phyloP scores from a whole-genome alignment of 1,140 invertebrate species.

The Aphaenogaster ashmeadi region DNA sequence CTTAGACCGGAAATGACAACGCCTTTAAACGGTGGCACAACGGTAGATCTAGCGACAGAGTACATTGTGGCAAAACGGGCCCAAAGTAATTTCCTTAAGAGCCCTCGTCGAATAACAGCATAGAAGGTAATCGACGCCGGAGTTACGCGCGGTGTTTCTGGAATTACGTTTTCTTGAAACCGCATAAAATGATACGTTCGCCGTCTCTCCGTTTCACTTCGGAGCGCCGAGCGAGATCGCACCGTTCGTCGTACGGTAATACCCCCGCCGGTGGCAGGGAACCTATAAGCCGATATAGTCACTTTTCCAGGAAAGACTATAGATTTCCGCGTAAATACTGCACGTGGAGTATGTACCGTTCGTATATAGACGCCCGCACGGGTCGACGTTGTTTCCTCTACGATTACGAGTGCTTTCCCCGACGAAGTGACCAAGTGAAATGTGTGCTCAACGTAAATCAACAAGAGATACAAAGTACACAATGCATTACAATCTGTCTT shows the following conservation, averaged over 20 bases:
- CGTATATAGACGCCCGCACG: neutral
- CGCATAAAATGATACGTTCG: conserved; percentile 62
- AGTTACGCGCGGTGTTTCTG: conserved; percentile 36
- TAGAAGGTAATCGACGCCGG: conserved; percentile 43
- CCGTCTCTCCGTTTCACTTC: conserved; percentile 25
- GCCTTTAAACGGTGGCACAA: neutral
- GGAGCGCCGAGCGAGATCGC: neutral
- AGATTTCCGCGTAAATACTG: conserved; percentile 66
- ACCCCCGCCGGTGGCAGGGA: neutral
- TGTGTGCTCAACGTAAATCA: neutral
- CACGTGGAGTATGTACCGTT: conserved; percentile 27
- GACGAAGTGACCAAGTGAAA: conserved; percentile 19
- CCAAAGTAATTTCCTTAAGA: conserved; percentile 42
- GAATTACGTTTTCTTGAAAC: conserved; percentile 65
- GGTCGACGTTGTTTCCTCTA: conserved; percentile 22
- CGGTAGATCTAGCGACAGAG: conserved; percentile 2
- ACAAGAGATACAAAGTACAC: neutral
- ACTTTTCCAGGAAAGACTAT: conserved; percentile 70
- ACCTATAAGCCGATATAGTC: conserved; percentile 41
- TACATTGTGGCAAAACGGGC: conserved; percentile 8
- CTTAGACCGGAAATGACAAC: neutral
- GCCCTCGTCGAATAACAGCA: conserved; percentile 23
- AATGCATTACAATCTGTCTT: neutral
- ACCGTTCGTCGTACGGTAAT: conserved; percentile 57
- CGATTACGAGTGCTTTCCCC: conserved; percentile 42